Base-by-base conservation (phyloP, 2,797 vertebrate genomes). In the Pangasius mekongensis region DNA sequence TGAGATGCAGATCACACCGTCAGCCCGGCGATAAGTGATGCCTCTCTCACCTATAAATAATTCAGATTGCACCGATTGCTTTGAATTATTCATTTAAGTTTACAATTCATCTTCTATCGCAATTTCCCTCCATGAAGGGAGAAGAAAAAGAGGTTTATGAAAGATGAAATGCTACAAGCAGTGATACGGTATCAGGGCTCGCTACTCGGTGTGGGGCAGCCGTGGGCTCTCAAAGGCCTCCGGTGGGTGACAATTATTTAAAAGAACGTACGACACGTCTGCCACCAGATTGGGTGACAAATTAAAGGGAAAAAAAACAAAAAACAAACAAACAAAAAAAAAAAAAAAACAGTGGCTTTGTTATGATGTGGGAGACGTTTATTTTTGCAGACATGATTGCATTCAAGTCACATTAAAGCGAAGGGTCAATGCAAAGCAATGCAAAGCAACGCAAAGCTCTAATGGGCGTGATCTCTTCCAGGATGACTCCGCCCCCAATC, bases 1-100 rank as follows among this genome's bases (percentile, higher is more conserved):
- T 66, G 56, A 74, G 33, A 58, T 85, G 84, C 80, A 86, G 58
- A 81, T 89, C 60, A 87, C 85, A 69, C 52, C 43, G 78, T 86
- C 73, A 82, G 83, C 49, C 87, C 62, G 83, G 83, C 56, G 64
- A 83, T 47, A 54, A 88, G 88, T 85, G n/a, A 88, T 88, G 86
- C 89, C 86, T 93, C 93, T 91, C 92, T 93, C 91, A 86, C 24
- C 8, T 90, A 95, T 96, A 92, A 96, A 96, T 96, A 95, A 96
- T 97, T 96, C 91, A 96, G 80, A 84, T 89, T 90, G 87, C 3
- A 91, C 93, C 94, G 94, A 94, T 95, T 93, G 89, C 92, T 93
- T 94, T 96, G 94, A 96, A 96, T 96, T 96, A 96, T 97, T 95
- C 92, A 96, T 96, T 92, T 93, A 92, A 92, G 94, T 94, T 91